Evolutionary conservation across 2,888 invertebrate genomes (phyloP).

Genomic region (Cenopis cana): DNA sequence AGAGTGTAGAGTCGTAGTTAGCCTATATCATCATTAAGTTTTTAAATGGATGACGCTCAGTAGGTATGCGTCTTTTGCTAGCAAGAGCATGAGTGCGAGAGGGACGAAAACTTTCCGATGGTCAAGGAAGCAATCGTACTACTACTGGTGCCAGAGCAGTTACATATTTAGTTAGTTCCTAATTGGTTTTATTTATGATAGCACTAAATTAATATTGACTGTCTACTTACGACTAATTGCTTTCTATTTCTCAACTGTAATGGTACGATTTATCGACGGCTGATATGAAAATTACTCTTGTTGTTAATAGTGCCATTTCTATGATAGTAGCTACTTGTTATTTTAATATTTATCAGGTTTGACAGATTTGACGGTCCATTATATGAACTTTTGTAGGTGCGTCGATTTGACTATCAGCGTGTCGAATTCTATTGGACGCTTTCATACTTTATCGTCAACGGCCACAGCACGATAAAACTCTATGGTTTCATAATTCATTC

Average conservation of each 20-base stretch:
- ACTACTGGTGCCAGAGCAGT: background rate
- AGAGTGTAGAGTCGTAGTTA: too few species aligned
- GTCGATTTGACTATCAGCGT: too few species aligned
- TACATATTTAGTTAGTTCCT: background rate
- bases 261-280: background rate
- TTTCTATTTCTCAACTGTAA: constrained; percentile 16
- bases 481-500: too few species aligned
- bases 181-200: constrained; percentile 5
- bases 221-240: constrained; percentile 4
- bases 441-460: too few species aligned
- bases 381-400: background rate
- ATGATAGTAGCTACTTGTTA: background rate
- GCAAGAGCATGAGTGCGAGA: background rate
- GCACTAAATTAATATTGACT: constrained; percentile 13
- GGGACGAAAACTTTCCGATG: background rate
- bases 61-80: background rate
- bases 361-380: background rate
- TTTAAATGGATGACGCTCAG: background rate
- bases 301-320: background rate
- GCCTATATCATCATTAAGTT: background rate
- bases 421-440: too few species aligned
- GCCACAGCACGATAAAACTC: too few species aligned
- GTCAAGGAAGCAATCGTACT: background rate
- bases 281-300: constrained; percentile 1
- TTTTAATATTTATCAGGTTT: background rate